These are phyloP conservation scores for Sminthopsis crassicaudata DNA, from an alignment of 2,113 vertebrate species.

Conservation along the genomic window DNA sequence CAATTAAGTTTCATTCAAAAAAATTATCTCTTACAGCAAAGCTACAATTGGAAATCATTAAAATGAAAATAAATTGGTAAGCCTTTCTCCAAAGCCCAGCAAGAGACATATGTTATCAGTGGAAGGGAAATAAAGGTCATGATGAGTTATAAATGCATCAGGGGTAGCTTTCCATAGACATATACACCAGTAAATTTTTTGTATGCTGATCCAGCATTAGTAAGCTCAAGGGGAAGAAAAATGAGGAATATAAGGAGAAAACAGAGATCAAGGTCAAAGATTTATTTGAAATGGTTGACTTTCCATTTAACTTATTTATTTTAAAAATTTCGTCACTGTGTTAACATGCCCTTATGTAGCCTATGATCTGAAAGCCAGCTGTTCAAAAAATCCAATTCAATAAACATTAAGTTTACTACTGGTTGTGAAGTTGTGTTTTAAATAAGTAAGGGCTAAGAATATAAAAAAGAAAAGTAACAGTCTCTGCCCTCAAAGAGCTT, in stretches of 20 bases:
- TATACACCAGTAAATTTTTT: conserved; percentile 33
- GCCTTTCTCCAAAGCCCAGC: conserved; percentile 47
- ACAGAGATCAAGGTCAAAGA: not conserved
- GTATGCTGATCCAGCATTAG: not conserved
- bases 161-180: conserved; percentile 3
- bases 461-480: not conserved
- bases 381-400: not conserved
- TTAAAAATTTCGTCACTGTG: conserved; percentile 22
- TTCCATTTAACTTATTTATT: conserved; percentile 12
- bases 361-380: not conserved
- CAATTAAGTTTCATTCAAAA: not conserved
- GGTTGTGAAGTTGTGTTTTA: not conserved
- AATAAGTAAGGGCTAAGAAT: not conserved
- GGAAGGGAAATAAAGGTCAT: conserved; percentile 13
- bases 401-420: not conserved
- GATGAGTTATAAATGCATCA: conserved; percentile 47
- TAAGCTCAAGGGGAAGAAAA: conserved; percentile 10
- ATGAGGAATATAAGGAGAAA: conserved; percentile 13
- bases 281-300: conserved; percentile 27
- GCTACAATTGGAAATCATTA: conserved; percentile 48
- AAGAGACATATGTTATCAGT: conserved; percentile 19
- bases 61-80: conserved; percentile 38
- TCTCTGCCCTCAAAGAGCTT: not conserved
- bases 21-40: conserved; percentile 39
- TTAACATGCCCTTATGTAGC: not conserved